Evolutionary conservation across 1,140 invertebrate genomes (phyloP).

Genomic region (Calycopis cecrops): DNA sequence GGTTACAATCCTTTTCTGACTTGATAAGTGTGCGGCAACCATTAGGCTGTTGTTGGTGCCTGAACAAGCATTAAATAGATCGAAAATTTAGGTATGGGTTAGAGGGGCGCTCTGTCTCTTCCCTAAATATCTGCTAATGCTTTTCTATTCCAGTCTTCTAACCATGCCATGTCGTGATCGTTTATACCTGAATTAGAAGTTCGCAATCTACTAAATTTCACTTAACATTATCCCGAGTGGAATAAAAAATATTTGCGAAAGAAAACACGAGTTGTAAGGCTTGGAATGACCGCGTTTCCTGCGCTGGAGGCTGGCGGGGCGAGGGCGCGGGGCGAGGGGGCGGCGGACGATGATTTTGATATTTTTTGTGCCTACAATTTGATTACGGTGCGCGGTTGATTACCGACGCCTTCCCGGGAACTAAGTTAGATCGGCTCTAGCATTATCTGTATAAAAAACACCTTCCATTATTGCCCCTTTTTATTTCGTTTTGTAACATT

Average conservation of each 20-base stretch:
- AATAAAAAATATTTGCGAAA: conserved; percentile 1
- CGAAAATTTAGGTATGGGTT: too few species aligned
- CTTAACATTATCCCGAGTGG: background rate
- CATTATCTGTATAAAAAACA: conserved; percentile 35
- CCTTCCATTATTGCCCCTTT: conserved; percentile 20
- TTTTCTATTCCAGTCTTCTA: too few species aligned
- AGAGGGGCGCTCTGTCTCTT: too few species aligned
- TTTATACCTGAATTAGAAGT: too few species aligned
- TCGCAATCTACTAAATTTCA: too few species aligned
- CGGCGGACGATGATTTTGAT: conserved; percentile 42
- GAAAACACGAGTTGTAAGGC: conserved; percentile 16
- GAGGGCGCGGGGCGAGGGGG: background rate
- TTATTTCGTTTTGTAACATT: background rate
- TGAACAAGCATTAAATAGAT: too few species aligned
- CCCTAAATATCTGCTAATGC: too few species aligned
- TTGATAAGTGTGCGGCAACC: too few species aligned
- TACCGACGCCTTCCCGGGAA: conserved; percentile 35
- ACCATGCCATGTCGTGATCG: too few species aligned
- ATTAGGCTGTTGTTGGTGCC: too few species aligned
- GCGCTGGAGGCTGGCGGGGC: conserved; percentile 8
- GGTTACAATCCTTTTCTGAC: too few species aligned
- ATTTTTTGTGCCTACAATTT: conserved; percentile 54
- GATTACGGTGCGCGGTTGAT: conserved; percentile 49
- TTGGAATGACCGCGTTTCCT: conserved; percentile 24
- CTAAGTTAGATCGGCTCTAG: conserved; percentile 13